Evolutionary conservation across 2,888 invertebrate genomes (phyloP), one percentile per base, ranked within the genome.

Genomic region (Ochropacha duplaris): DNA sequence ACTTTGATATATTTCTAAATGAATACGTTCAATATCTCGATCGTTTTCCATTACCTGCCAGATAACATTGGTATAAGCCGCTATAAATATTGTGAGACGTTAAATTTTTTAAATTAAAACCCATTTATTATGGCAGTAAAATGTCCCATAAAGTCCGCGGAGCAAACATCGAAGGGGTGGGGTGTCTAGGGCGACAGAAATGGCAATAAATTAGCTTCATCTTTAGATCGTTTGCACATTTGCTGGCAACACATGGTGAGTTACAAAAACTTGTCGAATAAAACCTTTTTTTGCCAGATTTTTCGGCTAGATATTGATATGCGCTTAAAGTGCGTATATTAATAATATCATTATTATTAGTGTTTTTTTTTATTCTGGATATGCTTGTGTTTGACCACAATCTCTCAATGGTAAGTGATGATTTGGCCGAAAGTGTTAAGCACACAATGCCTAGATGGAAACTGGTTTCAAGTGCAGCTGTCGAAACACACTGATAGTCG

Each of bases 21-120:
- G 8, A 44, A 12, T 9, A 44, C 19, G 16, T 44, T 19, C 44
- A 9, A 19, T 9, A n/a, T 36, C 44, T 19, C 19, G 19, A 44
- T 44, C n/a, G 19, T 44, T 44, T 44, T 19, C 44, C 19, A 19
- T 44, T 44, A 44, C 44, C 44, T 44, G 44, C 44, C 44, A 49
- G 49, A 22, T 22, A 49, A 49, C 22, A 49, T 49, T 22, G 22
- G 49, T 49, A 49, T 49, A 49, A 49, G 16, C 22, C 39, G 39
- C 36, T 44, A 55, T 54, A 66, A 69, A 72, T 72, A 72, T 66
- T 59, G 57, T 52, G 14, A 36, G 54, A 49, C 68, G 64, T 66
- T 71, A 69, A 71, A 74, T 73, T 66, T 77, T 76, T 78, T 71
- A 76, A 78, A 79, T 78, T 75, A 76, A 76, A 78, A 60, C 62